Conservation (phyloP, 2,888 invertebrate species). For the Dasypogon diadema region DNA sequence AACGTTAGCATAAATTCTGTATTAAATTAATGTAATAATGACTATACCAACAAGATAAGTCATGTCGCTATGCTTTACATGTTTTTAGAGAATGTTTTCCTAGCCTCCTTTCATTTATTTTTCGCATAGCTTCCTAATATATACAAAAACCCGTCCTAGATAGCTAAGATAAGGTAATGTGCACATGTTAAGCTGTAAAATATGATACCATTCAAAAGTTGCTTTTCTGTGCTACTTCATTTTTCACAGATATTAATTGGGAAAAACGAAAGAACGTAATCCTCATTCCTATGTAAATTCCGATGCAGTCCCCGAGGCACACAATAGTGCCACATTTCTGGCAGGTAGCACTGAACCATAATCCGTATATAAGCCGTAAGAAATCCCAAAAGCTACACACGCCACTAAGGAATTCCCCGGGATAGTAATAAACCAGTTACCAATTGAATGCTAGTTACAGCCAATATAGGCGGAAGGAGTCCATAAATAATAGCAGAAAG, state of each 20-base stretch:
- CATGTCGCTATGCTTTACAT: too few species aligned
- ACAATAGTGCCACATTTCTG: conserved; percentile 47
- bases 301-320: neutral
- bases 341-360: conserved; percentile 23
- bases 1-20: too few species aligned
- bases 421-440: conserved; percentile 25
- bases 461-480: conserved; percentile 53
- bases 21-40: too few species aligned
- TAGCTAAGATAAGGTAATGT: too few species aligned
- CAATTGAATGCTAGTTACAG: conserved; percentile 35
- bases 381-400: conserved; percentile 23
- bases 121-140: too few species aligned
- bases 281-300: conserved; percentile 33
- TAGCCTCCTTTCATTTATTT: too few species aligned
- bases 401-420: neutral
- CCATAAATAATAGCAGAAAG: conserved; percentile 54
- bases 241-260: conserved; percentile 44
- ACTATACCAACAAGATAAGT: too few species aligned
- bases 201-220: conserved; percentile 14
- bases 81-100: too few species aligned
- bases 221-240: conserved; percentile 5
- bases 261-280: conserved; percentile 33
- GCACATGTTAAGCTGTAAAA: conserved; percentile 11
- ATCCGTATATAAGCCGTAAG: conserved; percentile 25
- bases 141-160: too few species aligned